These are phyloP conservation scores for Acanthornis magna DNA, from an alignment of 2,797 vertebrate species.

Conservation along the genomic window DNA sequence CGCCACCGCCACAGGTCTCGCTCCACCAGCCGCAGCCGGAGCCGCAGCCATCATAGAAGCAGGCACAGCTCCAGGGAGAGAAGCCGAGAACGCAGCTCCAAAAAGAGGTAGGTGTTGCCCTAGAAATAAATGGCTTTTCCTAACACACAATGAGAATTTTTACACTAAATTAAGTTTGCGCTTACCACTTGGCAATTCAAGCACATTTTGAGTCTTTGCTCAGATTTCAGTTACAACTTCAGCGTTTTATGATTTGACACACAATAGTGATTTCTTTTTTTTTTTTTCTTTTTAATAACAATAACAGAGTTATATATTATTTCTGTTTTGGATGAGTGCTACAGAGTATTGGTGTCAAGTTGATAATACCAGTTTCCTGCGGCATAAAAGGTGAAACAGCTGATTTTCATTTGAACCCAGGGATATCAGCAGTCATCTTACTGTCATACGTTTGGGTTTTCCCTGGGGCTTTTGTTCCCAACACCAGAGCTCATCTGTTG, in stretches of 20 bases:
- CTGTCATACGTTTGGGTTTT: not conserved
- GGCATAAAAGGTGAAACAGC: not conserved
- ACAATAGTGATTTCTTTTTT: not conserved
- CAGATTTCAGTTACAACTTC: not conserved
- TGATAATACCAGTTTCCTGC: not conserved
- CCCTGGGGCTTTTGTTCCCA: not conserved
- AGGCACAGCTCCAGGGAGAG: constrained; percentile 80
- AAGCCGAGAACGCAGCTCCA: constrained; percentile 79
- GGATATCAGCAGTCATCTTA: not conserved
- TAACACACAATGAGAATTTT: not conserved
- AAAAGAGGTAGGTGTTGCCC: constrained; percentile 71
- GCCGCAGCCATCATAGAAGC: constrained; percentile 80
- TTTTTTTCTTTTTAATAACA: not conserved
- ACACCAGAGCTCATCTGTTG: not conserved
- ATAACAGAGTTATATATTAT: not conserved
- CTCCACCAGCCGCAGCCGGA: constrained; percentile 78
- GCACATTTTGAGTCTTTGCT: not conserved
- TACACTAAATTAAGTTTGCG: not conserved
- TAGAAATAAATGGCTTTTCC: not conserved
- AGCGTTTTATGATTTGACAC: not conserved
- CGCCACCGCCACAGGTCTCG: constrained; percentile 78
- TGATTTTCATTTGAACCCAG: not conserved
- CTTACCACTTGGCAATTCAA: not conserved
- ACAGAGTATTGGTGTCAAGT: not conserved
- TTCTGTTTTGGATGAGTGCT: not conserved